These are phyloP conservation scores for Centrocercus urophasianus DNA, from an alignment of 2,113 vertebrate genomes.

Conservation along the genomic window DNA sequence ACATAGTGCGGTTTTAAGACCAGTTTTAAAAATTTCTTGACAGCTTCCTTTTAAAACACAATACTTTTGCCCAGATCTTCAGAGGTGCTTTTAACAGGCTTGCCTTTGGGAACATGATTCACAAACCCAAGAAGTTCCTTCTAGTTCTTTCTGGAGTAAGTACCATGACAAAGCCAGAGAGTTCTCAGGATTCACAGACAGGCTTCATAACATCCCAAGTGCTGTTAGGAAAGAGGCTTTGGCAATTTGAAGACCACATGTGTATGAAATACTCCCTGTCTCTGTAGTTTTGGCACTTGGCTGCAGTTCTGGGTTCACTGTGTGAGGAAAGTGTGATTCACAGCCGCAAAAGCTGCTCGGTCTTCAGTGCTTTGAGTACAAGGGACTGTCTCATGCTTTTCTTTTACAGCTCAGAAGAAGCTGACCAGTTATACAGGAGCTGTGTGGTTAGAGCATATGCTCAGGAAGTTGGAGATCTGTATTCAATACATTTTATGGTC, in stretches of 20 bases:
- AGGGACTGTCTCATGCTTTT: neutral
- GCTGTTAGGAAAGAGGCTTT: neutral
- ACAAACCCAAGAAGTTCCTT: neutral
- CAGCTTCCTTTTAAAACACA: neutral
- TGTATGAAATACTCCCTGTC: neutral
- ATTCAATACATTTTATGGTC: neutral
- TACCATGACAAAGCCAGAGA: neutral
- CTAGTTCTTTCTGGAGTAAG: neutral
- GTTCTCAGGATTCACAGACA: neutral
- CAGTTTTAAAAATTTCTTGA: neutral
- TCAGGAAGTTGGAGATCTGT: neutral
- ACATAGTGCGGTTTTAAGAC: neutral
- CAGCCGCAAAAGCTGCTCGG: neutral
- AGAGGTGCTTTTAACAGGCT: neutral
- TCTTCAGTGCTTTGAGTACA: slow-evolving; percentile 13
- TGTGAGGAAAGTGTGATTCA: slow-evolving; percentile 43
- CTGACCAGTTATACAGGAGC: neutral
- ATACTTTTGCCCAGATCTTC: neutral
- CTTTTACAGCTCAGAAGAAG: neutral
- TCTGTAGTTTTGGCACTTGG: neutral
- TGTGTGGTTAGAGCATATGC: neutral
- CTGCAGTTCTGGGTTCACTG: neutral
- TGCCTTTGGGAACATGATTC: neutral
- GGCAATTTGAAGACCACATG: slow-evolving; percentile 18
- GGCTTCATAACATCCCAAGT: neutral